These are phyloP conservation scores for Ypsolopha scabrella DNA, from an alignment of 2,888 invertebrate species.

Conservation along the genomic window DNA sequence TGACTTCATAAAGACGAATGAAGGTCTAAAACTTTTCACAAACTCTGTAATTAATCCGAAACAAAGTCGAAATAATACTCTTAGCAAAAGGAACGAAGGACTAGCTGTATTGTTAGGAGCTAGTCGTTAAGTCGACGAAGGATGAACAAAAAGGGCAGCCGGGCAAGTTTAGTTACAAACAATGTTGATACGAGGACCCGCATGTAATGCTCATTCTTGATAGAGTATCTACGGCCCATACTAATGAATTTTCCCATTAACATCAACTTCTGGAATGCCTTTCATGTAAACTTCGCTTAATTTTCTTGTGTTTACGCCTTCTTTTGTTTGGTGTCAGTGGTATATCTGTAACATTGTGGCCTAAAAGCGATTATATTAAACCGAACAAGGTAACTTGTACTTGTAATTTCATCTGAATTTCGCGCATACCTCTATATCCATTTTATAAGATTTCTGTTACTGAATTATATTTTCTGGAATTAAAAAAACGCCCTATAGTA, in stretches of 20 bases:
- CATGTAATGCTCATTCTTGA: neutral
- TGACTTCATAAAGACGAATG: neutral
- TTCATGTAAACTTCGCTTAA: neutral
- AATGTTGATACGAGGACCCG: neutral
- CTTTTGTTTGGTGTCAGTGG: neutral
- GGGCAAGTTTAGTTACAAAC: neutral
- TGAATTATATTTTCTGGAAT: too few relatives aligned
- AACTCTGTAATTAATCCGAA: neutral
- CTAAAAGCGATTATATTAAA: too few relatives aligned
- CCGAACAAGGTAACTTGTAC: too few relatives aligned
- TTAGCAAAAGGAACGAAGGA: neutral
- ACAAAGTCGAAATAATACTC: neutral
- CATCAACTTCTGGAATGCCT: neutral
- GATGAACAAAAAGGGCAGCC: neutral
- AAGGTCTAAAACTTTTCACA: neutral
- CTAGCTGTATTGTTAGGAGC: neutral
- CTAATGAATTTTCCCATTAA: conserved; percentile 3
- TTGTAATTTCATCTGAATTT: too few relatives aligned
- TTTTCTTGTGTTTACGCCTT: neutral
- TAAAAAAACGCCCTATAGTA: too few relatives aligned
- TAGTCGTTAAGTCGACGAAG: neutral
- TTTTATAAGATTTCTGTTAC: too few relatives aligned
- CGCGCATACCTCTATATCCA: too few relatives aligned
- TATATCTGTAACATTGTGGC: too few relatives aligned
- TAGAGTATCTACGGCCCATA: neutral